phyloP scores from a whole-genome alignment of 2,797 vertebrate genomes.

The Petrocephalus schoutedeni region DNA sequence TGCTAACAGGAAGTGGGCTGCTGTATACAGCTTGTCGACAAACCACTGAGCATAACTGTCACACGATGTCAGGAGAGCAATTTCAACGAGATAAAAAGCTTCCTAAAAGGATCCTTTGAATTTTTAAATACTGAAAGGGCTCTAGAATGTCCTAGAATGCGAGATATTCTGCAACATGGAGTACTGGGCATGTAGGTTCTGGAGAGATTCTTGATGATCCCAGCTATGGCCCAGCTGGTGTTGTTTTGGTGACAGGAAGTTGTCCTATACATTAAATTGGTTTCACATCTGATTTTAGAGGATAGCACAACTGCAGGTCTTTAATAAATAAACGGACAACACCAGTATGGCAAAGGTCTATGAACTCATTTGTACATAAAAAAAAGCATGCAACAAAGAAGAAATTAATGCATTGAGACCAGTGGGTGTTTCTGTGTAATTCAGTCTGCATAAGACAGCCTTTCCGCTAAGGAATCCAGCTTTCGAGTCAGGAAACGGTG shows the following conservation, averaged over 20 bases:
- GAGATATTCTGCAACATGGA: neutral
- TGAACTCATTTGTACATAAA: neutral
- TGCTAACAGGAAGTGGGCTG: conserved; percentile 13
- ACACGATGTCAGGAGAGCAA: neutral
- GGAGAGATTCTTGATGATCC: neutral
- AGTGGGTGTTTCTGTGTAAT: neutral
- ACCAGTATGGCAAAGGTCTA: neutral
- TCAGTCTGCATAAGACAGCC: neutral
- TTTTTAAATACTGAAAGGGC: neutral
- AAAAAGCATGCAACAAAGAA: neutral
- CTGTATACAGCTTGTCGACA: neutral
- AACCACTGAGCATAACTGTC: conserved; percentile 19
- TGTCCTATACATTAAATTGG: neutral
- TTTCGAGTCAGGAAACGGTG: neutral
- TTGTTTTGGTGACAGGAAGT: neutral
- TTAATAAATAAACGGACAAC: neutral
- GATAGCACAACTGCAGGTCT: neutral
- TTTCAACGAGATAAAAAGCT: neutral
- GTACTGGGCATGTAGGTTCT: neutral
- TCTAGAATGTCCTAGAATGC: neutral
- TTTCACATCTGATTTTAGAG: neutral
- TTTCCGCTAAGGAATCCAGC: neutral
- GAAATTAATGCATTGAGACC: neutral
- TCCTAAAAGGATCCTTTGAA: neutral
- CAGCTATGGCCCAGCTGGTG: neutral